phyloP scores from a whole-genome alignment of 2,888 invertebrate genomes.

The Euplagia quadripunctaria region DNA sequence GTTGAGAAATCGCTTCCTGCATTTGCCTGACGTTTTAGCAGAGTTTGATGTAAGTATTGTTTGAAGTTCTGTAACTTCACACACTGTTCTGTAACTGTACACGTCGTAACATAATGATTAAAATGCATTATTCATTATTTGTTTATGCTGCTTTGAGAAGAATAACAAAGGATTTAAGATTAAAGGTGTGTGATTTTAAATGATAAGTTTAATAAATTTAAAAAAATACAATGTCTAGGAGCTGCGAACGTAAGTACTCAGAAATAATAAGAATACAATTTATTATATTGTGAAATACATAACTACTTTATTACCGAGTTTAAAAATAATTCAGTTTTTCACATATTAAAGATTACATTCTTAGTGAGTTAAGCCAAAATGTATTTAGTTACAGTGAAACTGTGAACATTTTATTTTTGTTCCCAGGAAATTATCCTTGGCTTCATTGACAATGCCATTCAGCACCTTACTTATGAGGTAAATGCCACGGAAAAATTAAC shows the following conservation, averaged over 20 bases:
- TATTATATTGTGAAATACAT: too few relatives aligned
- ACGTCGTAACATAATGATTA: too few relatives aligned
- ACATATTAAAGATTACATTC: too few relatives aligned
- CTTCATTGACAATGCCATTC: conserved; percentile 67
- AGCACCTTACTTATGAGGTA: conserved; percentile 70
- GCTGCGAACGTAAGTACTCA: neutral
- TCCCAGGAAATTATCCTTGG: conserved; percentile 63
- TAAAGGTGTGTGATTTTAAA: neutral
- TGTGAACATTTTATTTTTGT: neutral
- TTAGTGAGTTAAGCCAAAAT: neutral
- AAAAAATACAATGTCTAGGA: too few relatives aligned
- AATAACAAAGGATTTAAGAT: neutral
- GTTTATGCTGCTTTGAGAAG: neutral
- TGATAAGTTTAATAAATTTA: too few relatives aligned
- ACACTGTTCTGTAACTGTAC: too few relatives aligned
- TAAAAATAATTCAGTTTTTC: neutral
- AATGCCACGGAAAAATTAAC: conserved; percentile 60
- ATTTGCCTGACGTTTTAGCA: conserved; percentile 66
- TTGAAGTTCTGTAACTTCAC: neutral
- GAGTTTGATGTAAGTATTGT: conserved; percentile 72
- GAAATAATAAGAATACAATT: neutral
- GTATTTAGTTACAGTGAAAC: neutral
- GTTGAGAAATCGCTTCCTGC: conserved; percentile 77
- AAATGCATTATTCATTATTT: neutral
- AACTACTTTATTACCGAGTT: too few relatives aligned